phyloP scores from a whole-genome alignment of 2,113 vertebrate species.

The Camelus dromedarius region DNA sequence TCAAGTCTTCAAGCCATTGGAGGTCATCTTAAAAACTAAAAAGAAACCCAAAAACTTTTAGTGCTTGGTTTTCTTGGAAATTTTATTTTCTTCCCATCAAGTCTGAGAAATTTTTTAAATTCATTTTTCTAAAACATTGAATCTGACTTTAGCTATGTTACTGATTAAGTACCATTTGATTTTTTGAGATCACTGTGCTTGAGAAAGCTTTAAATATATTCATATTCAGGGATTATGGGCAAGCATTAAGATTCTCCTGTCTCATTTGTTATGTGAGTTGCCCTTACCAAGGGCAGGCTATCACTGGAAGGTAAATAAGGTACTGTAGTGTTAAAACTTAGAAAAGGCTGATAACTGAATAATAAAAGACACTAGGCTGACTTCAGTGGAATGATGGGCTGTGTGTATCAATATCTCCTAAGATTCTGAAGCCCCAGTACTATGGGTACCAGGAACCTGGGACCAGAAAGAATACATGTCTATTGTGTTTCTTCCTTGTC shows the following conservation, averaged over 20 bases:
- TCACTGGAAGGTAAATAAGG: background rate
- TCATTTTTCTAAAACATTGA: constrained; percentile 20
- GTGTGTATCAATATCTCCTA: background rate
- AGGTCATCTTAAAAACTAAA: background rate
- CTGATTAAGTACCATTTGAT: background rate
- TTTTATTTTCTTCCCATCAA: background rate
- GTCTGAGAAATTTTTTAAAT: background rate
- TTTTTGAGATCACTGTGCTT: background rate
- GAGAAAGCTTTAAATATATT: background rate
- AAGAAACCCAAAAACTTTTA: background rate
- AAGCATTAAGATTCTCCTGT: background rate
- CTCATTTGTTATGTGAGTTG: background rate
- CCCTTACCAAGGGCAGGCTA: background rate
- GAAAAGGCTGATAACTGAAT: background rate
- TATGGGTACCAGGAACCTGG: background rate
- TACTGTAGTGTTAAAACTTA: background rate
- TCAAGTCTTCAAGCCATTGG: background rate
- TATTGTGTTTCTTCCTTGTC: background rate
- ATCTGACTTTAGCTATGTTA: background rate
- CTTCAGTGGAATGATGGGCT: background rate
- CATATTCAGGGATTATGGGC: background rate
- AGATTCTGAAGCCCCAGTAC: background rate
- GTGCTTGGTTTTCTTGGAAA: background rate
- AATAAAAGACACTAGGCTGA: background rate
- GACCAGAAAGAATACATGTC: background rate